Percentiles rank a stretch among this genome's conserved stretches.
Evolutionary conservation across 2,888 invertebrate genomes (phyloP).

Genomic region (Drosophila mayaguana): DNA sequence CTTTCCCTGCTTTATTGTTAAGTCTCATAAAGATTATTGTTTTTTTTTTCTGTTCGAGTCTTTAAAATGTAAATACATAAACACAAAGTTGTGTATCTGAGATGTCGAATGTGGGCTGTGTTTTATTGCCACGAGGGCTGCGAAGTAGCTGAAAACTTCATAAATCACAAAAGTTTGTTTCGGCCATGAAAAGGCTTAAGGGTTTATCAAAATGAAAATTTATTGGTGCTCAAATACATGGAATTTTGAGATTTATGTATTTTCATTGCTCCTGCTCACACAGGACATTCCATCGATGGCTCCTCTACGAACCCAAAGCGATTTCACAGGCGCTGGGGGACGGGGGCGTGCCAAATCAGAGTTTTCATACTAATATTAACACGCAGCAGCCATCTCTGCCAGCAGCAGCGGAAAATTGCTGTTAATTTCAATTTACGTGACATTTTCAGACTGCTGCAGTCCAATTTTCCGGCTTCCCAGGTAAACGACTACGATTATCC

Average conservation of each 20-base stretch:
- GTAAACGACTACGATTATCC: slow-evolving; percentile 36
- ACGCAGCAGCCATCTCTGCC: not conserved
- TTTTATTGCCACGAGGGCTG: slow-evolving; percentile 70
- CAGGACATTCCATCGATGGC: slow-evolving; percentile 35
- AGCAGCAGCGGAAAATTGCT: slow-evolving; percentile 33
- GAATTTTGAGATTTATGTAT: slow-evolving; percentile 75
- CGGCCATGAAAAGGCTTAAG: slow-evolving; percentile 79
- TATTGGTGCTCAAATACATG: slow-evolving; percentile 71
- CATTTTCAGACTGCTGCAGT: slow-evolving; percentile 18
- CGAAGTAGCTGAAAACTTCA: slow-evolving; percentile 71
- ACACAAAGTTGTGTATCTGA: slow-evolving; percentile 50
- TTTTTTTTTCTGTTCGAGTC: slow-evolving; percentile 31
- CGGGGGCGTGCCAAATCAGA: not conserved
- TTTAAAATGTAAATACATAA: slow-evolving; percentile 68
- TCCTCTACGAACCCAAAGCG: slow-evolving; percentile 1
- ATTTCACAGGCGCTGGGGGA: not conserved
- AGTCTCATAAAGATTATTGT: slow-evolving; percentile 46
- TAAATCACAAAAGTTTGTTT: slow-evolving; percentile 77
- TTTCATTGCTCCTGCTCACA: slow-evolving; percentile 20
- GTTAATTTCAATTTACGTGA: slow-evolving; percentile 47
- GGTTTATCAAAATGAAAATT: slow-evolving; percentile 79
- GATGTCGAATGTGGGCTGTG: slow-evolving; percentile 53
- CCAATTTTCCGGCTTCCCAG: slow-evolving; percentile 4
- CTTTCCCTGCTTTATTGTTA: not conserved
- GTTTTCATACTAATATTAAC: slow-evolving; percentile 26